phyloP scores from a whole-genome alignment of 2,113 vertebrate genomes.

The Heptranchias perlo region DNA sequence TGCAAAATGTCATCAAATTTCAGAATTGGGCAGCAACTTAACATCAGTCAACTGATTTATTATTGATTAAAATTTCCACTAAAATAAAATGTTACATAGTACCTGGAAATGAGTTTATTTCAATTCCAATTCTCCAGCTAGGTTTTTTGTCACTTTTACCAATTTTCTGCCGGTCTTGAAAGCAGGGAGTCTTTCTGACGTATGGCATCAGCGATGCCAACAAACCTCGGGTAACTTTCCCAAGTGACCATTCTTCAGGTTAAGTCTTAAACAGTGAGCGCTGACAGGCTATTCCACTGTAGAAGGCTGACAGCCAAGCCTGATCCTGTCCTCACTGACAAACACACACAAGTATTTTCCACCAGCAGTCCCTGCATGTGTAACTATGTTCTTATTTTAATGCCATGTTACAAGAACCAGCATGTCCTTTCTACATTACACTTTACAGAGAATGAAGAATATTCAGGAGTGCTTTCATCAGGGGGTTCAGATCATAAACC shows the following conservation, averaged over 20 bases:
- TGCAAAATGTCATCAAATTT: neutral
- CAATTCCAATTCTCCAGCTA: neutral
- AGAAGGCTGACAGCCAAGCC: neutral
- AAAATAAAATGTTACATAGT: neutral
- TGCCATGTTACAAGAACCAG: neutral
- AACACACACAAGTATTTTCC: neutral
- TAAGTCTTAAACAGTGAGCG: neutral
- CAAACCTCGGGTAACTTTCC: neutral
- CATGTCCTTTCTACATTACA: neutral
- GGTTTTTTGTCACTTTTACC: neutral
- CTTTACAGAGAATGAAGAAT: neutral
- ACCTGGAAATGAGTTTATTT: neutral
- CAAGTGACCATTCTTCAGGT: neutral
- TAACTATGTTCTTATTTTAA: neutral
- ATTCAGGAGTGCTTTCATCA: neutral
- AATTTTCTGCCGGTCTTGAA: neutral
- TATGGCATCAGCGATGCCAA: neutral
- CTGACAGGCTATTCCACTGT: neutral
- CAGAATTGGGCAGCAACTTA: neutral
- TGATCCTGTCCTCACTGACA: neutral
- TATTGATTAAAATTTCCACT: neutral
- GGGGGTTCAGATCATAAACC: neutral
- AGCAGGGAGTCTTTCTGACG: neutral
- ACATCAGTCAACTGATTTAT: neutral
- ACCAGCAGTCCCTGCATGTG: neutral